Evolutionary conservation across 2,113 vertebrate species (phyloP).

Genomic region (Dolichotis patagonum): DNA sequence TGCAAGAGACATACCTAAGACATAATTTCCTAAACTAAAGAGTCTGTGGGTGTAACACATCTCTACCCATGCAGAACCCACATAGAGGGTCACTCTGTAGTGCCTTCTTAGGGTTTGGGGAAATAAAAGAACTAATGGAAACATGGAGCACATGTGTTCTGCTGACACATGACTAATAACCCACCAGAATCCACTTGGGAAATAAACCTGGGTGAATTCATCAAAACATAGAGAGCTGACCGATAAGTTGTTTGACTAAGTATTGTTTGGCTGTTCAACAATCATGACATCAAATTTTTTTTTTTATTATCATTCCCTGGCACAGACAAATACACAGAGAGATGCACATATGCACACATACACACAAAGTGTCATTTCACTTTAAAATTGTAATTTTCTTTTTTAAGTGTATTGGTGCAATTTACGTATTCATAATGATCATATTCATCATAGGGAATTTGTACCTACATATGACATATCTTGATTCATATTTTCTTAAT

Average conservation of each 20-base stretch:
- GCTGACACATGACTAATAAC: too few species aligned
- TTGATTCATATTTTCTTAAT: background rate
- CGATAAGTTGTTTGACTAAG: background rate
- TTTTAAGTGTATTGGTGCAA: background rate
- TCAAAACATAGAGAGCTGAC: background rate
- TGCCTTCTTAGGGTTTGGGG: background rate
- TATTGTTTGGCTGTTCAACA: background rate
- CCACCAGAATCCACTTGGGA: background rate
- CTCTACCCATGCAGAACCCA: background rate
- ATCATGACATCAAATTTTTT: background rate
- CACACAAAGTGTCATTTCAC: background rate
- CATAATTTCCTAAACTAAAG: background rate
- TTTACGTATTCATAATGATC: background rate
- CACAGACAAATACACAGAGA: background rate
- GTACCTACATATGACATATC: background rate
- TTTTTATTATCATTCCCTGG: background rate
- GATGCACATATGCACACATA: too few species aligned
- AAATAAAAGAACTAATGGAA: background rate
- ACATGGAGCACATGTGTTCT: background rate
- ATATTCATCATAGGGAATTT: background rate
- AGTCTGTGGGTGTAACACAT: background rate
- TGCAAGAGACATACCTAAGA: background rate
- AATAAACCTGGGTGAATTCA: background rate
- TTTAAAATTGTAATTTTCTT: background rate
- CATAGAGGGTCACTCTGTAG: too few species aligned